Percentiles rank a stretch among this genome's conserved stretches.
phyloP scores from a whole-genome alignment of 2,888 invertebrate species.

The Lepas anatifera region DNA sequence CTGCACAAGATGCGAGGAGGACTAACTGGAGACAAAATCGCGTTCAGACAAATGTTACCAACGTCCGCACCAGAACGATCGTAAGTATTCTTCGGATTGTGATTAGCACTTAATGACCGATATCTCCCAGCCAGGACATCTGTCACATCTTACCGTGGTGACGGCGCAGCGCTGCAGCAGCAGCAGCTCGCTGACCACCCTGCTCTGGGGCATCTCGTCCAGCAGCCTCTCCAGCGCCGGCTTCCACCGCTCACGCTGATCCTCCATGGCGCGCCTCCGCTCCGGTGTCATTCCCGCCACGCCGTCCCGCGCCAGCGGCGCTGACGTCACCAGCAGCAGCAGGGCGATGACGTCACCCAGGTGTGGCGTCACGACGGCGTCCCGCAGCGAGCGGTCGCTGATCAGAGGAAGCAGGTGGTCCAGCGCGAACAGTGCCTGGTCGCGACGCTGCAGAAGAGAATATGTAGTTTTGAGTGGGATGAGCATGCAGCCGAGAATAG shows the following conservation, averaged over 20 bases:
- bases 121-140: too few relatives aligned
- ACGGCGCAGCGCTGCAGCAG: slow-evolving; percentile 1
- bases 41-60: too few relatives aligned
- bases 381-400: not conserved
- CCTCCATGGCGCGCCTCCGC: not conserved
- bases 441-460: not conserved
- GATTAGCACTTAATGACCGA: too few relatives aligned
- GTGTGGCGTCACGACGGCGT: slow-evolving; percentile 37
- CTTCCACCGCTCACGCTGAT: not conserved
- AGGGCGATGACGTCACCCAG: slow-evolving; percentile 50
- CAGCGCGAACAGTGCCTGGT: not conserved
- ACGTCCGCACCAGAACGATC: too few relatives aligned
- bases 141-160: not conserved
- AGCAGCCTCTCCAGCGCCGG: not conserved
- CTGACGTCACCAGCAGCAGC: slow-evolving; percentile 54
- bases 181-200: not conserved
- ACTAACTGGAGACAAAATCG: too few relatives aligned
- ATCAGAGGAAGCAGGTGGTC: not conserved
- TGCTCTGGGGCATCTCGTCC: not conserved
- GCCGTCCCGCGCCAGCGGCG: slow-evolving; percentile 38
- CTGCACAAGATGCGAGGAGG: too few relatives aligned
- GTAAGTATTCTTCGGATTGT: too few relatives aligned
- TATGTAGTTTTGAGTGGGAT: too few relatives aligned
- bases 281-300: not conserved
- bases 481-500: too few relatives aligned